These are phyloP conservation scores for Podabrus alpinus DNA, from an alignment of 2,888 invertebrate genomes.

Conservation along the genomic window DNA sequence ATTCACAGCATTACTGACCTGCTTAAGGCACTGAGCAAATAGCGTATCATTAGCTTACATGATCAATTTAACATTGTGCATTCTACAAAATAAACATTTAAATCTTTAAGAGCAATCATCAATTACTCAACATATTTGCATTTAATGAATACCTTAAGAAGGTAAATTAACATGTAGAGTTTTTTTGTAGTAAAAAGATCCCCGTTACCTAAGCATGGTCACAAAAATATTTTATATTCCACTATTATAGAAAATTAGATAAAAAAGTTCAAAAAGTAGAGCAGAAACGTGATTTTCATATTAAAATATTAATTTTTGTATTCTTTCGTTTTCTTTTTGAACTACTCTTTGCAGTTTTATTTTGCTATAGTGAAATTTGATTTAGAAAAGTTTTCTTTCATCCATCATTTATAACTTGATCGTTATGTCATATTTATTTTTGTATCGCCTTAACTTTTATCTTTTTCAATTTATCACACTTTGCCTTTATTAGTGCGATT, in stretches of 20 bases:
- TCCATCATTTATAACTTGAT: neutral
- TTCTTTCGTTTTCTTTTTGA: neutral
- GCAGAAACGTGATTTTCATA: neutral
- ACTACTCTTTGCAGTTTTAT: neutral
- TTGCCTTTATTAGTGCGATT: neutral
- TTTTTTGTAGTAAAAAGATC: neutral
- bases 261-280: neutral
- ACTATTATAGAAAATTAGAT: neutral
- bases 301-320: neutral
- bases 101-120: neutral
- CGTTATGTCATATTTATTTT: neutral
- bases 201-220: neutral
- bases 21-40: neutral
- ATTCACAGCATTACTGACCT: neutral
- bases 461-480: neutral
- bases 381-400: neutral
- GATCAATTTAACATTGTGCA: neutral
- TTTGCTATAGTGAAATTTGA: neutral
- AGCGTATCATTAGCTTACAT: neutral
- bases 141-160: neutral
- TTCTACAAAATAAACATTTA: neutral
- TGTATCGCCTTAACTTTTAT: neutral
- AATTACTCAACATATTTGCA: neutral
- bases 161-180: neutral
- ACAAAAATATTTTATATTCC: neutral